phyloP scores from a whole-genome alignment of 2,113 vertebrate species.

The Hoplias malabaricus region DNA sequence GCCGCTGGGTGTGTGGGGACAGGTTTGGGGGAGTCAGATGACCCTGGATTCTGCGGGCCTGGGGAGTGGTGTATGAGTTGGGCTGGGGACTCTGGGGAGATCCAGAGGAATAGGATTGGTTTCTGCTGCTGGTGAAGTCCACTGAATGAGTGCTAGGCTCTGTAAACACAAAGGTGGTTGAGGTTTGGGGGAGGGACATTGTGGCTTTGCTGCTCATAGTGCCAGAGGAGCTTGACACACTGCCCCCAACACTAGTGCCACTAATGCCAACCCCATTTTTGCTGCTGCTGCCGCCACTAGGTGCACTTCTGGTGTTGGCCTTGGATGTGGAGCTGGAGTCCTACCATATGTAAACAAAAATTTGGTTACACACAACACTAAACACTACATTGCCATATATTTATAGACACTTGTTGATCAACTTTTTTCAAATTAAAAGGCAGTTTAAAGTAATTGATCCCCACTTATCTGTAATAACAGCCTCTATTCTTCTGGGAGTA shows the following conservation, averaged over 20 bases:
- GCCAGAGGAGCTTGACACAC: not conserved
- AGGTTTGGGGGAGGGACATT: slow-evolving; percentile 5
- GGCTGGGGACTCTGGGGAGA: slow-evolving; percentile 28
- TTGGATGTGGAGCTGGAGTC: slow-evolving; percentile 25
- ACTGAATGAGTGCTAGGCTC: not conserved
- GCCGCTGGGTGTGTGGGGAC: slow-evolving; percentile 49
- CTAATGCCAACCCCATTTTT: not conserved
- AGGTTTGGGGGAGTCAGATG: slow-evolving; percentile 53
- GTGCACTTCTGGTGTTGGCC: slow-evolving; percentile 4
- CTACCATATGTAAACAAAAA: not conserved
- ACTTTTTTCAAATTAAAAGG: too few species aligned
- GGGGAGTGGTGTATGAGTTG: not conserved
- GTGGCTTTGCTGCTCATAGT: not conserved
- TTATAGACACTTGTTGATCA: too few species aligned
- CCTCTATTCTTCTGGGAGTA: too few species aligned
- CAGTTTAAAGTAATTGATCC: too few species aligned
- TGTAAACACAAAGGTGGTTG: not conserved
- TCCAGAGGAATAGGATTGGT: slow-evolving; percentile 35
- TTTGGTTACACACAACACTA: not conserved
- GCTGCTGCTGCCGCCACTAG: not conserved
- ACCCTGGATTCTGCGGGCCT: not conserved
- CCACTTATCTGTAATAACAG: too few species aligned
- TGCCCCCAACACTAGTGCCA: not conserved
- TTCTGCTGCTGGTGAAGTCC: slow-evolving; percentile 49
- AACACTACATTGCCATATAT: too few species aligned